Percentiles rank a stretch among this genome's conserved stretches.
These are phyloP conservation scores for Glyphotaelius pellucidus DNA, from an alignment of 2,888 invertebrate species.

Conservation along the genomic window DNA sequence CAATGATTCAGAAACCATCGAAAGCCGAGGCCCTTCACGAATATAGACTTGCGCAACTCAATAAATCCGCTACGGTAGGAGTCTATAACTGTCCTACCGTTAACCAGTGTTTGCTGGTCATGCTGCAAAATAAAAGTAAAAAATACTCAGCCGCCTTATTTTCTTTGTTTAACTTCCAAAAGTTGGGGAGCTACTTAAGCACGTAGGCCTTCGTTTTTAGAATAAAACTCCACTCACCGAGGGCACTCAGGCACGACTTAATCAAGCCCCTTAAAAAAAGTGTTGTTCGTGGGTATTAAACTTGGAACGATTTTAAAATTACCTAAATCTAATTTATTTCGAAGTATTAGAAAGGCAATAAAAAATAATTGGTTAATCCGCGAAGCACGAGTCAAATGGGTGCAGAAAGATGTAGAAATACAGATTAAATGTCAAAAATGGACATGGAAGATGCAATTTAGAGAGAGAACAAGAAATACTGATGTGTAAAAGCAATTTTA, in stretches of 20 bases:
- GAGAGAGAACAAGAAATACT: background rate
- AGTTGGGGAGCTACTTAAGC: background rate
- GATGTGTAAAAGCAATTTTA: too few relatives aligned
- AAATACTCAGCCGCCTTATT: background rate
- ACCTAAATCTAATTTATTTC: background rate
- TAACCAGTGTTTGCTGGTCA: background rate
- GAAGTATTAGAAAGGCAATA: background rate
- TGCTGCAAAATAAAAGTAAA: background rate
- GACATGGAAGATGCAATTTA: background rate
- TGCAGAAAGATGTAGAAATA: background rate
- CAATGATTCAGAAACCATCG: too few relatives aligned
- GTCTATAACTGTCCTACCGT: background rate
- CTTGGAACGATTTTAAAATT: background rate
- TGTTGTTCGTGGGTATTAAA: background rate
- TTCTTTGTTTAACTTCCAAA: background rate
- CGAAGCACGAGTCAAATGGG: background rate
- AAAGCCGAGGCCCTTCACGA: background rate
- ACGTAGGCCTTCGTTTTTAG: background rate
- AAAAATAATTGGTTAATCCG: background rate
- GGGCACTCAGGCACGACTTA: background rate
- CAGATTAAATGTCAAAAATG: background rate
- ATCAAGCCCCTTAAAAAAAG: background rate
- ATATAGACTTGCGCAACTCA: too few relatives aligned
- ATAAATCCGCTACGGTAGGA: too few relatives aligned
- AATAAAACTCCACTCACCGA: background rate